Conservation (phyloP, 2,888 invertebrate genomes). For the Nineta flava region DNA sequence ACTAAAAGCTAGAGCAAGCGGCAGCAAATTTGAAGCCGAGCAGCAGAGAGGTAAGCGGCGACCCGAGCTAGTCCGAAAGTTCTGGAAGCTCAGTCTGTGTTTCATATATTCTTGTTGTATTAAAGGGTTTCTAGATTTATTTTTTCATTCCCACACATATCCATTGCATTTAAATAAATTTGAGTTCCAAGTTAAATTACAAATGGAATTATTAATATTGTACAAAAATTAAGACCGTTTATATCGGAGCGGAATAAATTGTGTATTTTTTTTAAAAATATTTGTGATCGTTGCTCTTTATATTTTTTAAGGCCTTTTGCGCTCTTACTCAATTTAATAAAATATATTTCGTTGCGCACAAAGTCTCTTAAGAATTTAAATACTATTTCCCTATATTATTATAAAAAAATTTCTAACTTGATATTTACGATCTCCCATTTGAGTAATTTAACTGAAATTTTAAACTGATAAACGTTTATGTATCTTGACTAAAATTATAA, state of each 20-base stretch:
- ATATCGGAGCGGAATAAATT: background rate
- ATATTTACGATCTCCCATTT: too few relatives aligned
- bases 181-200: background rate
- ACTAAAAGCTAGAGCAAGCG: background rate
- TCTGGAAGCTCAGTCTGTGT: slow-evolving; percentile 25
- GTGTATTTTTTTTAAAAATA: background rate
- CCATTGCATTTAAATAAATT: background rate
- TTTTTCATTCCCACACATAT: background rate
- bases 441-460: too few relatives aligned
- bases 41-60: slow-evolving; percentile 27
- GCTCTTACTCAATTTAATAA: background rate
- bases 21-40: slow-evolving; percentile 3
- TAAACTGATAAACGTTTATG: too few relatives aligned
- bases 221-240: background rate
- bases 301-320: background rate
- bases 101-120: background rate
- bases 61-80: slow-evolving; percentile 26
- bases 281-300: background rate
- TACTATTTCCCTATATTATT: too few relatives aligned
- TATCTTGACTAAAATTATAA: too few relatives aligned
- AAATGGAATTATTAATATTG: background rate
- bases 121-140: slow-evolving; percentile 5
- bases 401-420: too few relatives aligned
- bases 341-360: background rate
- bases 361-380: background rate